Conservation (phyloP, 2,888 invertebrate species). For the Calameuta filiformis region DNA sequence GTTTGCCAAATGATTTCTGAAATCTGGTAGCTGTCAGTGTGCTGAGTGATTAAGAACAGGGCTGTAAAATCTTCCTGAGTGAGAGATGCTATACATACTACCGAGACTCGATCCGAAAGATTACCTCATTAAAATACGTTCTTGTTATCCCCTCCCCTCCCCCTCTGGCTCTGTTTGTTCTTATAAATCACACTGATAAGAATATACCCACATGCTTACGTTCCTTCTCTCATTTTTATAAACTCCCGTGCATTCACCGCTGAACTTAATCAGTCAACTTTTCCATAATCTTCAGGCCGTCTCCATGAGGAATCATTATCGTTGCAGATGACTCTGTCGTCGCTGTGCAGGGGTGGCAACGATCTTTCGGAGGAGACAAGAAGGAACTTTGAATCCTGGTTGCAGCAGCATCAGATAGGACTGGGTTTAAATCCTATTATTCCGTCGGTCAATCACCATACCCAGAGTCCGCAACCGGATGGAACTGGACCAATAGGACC, state of each 20-base stretch:
- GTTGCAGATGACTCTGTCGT: conserved; percentile 81
- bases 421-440: conserved; percentile 55
- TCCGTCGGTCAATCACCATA: conserved; percentile 53
- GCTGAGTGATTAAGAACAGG: conserved; percentile 51
- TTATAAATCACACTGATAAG: conserved; percentile 62
- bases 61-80: conserved; percentile 44
- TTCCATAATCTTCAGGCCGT: conserved; percentile 50
- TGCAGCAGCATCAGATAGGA: conserved; percentile 61
- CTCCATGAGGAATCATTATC: not conserved
- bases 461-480: conserved; percentile 62
- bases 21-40: conserved; percentile 35
- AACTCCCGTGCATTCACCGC: not conserved
- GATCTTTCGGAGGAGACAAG: conserved; percentile 87
- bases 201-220: conserved; percentile 36
- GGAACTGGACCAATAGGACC: conserved; percentile 68
- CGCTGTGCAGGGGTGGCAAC: conserved; percentile 84
- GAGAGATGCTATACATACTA: conserved; percentile 3
- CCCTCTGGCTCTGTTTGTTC: conserved; percentile 52
- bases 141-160: conserved; percentile 43
- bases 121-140: conserved; percentile 56
- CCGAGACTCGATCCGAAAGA: conserved; percentile 31
- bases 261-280: conserved; percentile 39
- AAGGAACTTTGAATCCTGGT: conserved; percentile 91
- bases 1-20: conserved; percentile 58
- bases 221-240: conserved; percentile 6